A percentile compares a stretch with the other conserved stretches of the same genome.
phyloP scores from a whole-genome alignment of 2,113 vertebrate genomes.

The Thomomys bottae region DNA sequence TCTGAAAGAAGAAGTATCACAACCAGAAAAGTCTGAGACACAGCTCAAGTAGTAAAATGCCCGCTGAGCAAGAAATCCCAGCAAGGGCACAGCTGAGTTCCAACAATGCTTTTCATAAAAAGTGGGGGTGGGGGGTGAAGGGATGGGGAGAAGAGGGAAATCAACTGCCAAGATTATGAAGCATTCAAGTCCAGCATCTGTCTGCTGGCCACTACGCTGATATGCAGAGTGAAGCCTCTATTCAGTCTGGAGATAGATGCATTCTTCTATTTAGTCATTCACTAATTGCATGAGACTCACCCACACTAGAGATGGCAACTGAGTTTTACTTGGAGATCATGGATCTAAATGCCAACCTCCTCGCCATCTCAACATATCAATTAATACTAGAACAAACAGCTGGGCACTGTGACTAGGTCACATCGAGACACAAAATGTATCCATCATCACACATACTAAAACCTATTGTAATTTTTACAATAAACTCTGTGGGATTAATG shows the following conservation, averaged over 20 bases:
- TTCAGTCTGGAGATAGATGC: neutral
- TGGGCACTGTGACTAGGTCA: neutral
- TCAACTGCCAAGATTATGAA: rapidly evolving
- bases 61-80: no score
- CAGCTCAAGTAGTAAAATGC: no score
- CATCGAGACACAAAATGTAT: neutral
- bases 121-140: no score
- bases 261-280: neutral
- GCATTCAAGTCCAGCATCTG: neutral
- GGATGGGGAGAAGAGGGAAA: no score
- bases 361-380: neutral
- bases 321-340: neutral
- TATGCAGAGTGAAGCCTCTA: rapidly evolving
- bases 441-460: neutral
- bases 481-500: neutral
- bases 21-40: no score
- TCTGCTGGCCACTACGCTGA: neutral
- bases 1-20: no score
- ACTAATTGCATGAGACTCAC: no score
- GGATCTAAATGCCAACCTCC: neutral
- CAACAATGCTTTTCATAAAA: no score
- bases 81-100: no score
- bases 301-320: neutral
- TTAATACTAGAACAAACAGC: neutral
- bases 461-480: neutral